These are phyloP conservation scores for Thereva unica DNA, from an alignment of 2,888 invertebrate species.

Conservation along the genomic window DNA sequence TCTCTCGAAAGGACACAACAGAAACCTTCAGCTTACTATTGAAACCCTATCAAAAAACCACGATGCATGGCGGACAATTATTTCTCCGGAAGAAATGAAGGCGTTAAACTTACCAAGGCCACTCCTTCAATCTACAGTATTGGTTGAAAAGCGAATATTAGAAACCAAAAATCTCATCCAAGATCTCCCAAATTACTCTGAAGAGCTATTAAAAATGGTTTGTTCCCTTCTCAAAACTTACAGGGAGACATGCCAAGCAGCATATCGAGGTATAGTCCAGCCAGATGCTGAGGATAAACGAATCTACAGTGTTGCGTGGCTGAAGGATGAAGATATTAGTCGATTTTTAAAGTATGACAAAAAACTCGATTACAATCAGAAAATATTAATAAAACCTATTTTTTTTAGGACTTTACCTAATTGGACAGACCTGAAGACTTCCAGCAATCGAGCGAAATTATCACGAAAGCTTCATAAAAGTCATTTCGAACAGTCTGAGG, in stretches of 20 bases:
- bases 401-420: slow-evolving; percentile 72
- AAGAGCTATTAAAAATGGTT: slow-evolving; percentile 73
- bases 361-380: slow-evolving; percentile 39
- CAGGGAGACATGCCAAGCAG: slow-evolving; percentile 72
- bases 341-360: slow-evolving; percentile 76
- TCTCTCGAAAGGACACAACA: slow-evolving; percentile 73
- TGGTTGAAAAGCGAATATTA: slow-evolving; percentile 64
- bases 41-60: slow-evolving; percentile 74
- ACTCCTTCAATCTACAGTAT: slow-evolving; percentile 71
- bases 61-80: slow-evolving; percentile 79
- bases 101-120: slow-evolving; percentile 67
- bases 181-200: slow-evolving; percentile 73
- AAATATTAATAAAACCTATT: slow-evolving; percentile 19
- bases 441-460: slow-evolving; percentile 47
- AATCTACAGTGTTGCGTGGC: slow-evolving; percentile 84
- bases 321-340: slow-evolving; percentile 93
- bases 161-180: slow-evolving; percentile 72
- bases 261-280: slow-evolving; percentile 76
- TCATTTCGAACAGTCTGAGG: slow-evolving; percentile 63
- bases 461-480: slow-evolving; percentile 51
- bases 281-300: slow-evolving; percentile 76
- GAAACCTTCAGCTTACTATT: slow-evolving; percentile 60
- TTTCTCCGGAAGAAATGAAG: slow-evolving; percentile 70
- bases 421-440: slow-evolving; percentile 69
- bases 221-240: slow-evolving; percentile 73